These are phyloP conservation scores for western clawed frog (Xenopus tropicalis) DNA, from an alignment of 2,113 vertebrate genomes.

Conservation along the genomic window DNA sequence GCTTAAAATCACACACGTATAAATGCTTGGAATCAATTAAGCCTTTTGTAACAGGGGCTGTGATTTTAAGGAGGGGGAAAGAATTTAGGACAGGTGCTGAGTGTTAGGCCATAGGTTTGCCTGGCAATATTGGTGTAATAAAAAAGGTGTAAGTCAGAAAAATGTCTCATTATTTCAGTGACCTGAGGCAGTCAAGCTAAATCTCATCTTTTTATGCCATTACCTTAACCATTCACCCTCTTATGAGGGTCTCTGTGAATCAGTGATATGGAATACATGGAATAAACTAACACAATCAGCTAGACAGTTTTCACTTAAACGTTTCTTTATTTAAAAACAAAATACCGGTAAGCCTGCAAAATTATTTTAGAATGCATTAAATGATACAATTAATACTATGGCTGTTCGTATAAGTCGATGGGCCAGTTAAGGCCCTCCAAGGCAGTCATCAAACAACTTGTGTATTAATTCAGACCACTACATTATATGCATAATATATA, in stretches of 20 bases:
- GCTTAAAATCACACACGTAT: slow-evolving; percentile 51
- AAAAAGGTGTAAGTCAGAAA: slow-evolving; percentile 54
- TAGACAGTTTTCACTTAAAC: too few species aligned
- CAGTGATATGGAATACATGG: too few species aligned
- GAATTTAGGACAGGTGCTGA: slow-evolving; percentile 53
- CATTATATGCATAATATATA: too few species aligned
- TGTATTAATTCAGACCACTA: too few species aligned
- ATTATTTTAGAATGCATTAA: too few species aligned
- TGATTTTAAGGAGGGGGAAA: slow-evolving; percentile 41
- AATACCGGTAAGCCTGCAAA: too few species aligned
- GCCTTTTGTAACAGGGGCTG: slow-evolving; percentile 49
- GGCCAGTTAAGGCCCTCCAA: too few species aligned
- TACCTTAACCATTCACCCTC: neutral
- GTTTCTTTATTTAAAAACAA: too few species aligned
- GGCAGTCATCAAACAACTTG: too few species aligned
- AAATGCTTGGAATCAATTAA: slow-evolving; percentile 52
- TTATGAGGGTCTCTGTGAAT: neutral
- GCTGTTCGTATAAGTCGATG: too few species aligned
- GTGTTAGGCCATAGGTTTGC: slow-evolving; percentile 48
- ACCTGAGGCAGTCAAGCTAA: slow-evolving; percentile 45
- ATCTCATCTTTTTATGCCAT: slow-evolving; percentile 21
- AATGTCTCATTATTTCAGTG: slow-evolving; percentile 53
- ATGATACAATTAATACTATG: too few species aligned
- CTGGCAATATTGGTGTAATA: slow-evolving; percentile 52
- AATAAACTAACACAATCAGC: too few species aligned